phyloP scores from a whole-genome alignment of 2,888 invertebrate species.

The Trypoxylon attenuatum region DNA sequence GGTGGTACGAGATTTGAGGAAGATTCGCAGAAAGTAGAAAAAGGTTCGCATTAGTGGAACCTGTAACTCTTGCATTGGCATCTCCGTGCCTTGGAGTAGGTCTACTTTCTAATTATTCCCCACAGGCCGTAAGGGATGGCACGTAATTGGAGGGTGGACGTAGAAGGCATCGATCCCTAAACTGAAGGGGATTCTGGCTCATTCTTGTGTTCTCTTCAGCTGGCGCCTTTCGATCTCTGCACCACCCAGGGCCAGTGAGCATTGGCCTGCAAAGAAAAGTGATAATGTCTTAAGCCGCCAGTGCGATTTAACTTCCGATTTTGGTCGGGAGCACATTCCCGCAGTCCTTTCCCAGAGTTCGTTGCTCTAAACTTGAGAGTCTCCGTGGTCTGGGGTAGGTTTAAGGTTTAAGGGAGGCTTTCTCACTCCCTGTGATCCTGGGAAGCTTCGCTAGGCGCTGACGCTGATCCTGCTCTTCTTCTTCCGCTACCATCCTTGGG shows the following conservation, averaged over 20 bases:
- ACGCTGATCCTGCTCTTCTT: slow-evolving; percentile 69
- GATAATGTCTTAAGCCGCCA: slow-evolving; percentile 82
- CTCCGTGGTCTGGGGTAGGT: slow-evolving; percentile 68
- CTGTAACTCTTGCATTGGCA: too few species aligned
- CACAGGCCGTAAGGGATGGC: slow-evolving; percentile 68
- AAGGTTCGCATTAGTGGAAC: too few species aligned
- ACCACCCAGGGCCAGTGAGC: slow-evolving; percentile 53
- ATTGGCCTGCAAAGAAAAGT: slow-evolving; percentile 77
- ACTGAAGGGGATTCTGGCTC: slow-evolving; percentile 60
- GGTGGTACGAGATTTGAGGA: too few species aligned
- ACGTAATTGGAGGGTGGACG: slow-evolving; percentile 69
- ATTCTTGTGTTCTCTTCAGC: slow-evolving; percentile 31
- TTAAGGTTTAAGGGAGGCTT: slow-evolving; percentile 71
- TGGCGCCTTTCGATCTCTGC: too few species aligned
- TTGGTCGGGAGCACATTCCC: slow-evolving; percentile 55
- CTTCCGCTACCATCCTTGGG: slow-evolving; percentile 49
- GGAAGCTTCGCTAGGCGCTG: slow-evolving; percentile 67
- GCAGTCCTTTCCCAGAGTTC: slow-evolving; percentile 56
- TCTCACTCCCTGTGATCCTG: slow-evolving; percentile 64
- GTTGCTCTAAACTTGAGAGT: slow-evolving; percentile 68
- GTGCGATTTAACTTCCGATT: slow-evolving; percentile 75
- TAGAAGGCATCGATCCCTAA: slow-evolving; percentile 67
- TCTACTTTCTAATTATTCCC: slow-evolving; percentile 72
- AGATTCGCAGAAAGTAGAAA: too few species aligned
- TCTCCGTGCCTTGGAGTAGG: slow-evolving; percentile 38